These are phyloP conservation scores for Drosophila pseudoananassae DNA, from an alignment of 1,140 invertebrate genomes.

Conservation along the genomic window DNA sequence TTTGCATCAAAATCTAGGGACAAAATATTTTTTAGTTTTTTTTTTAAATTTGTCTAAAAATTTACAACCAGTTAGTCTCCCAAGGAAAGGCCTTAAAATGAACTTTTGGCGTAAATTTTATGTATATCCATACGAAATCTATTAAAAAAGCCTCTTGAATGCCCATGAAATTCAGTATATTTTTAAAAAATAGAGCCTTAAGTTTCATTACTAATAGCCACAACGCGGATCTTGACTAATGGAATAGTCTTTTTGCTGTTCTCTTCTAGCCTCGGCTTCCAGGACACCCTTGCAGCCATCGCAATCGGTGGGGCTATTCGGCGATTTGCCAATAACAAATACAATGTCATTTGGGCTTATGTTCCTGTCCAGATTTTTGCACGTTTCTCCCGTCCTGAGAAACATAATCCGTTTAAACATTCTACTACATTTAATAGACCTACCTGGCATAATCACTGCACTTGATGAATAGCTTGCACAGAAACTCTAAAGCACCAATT, in stretches of 20 bases:
- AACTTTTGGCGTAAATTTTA: no score
- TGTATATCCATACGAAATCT: no score
- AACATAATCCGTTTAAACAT: background rate
- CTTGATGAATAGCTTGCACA: constrained; percentile 31
- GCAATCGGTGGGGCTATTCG: background rate
- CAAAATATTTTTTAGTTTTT: no score
- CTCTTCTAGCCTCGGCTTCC: background rate
- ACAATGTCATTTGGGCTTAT: constrained; percentile 23
- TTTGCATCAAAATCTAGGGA: no score
- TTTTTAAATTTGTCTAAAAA: no score
- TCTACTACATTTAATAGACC: background rate
- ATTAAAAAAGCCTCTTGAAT: background rate
- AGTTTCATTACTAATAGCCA: background rate
- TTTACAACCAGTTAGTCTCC: no score
- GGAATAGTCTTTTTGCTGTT: constrained; percentile 24
- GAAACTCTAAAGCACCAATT: constrained; percentile 7
- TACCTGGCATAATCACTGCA: constrained; percentile 38
- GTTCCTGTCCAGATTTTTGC: constrained; percentile 12
- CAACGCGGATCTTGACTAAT: background rate
- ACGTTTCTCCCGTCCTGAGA: constrained; percentile 20
- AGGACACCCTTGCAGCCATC: constrained; percentile 17
- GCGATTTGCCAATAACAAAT: constrained; percentile 19
- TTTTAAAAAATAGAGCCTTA: background rate
- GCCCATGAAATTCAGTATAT: no score
- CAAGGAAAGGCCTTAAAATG: no score